Conservation (phyloP, 2,113 vertebrate species). For the Bettongia penicillata region DNA sequence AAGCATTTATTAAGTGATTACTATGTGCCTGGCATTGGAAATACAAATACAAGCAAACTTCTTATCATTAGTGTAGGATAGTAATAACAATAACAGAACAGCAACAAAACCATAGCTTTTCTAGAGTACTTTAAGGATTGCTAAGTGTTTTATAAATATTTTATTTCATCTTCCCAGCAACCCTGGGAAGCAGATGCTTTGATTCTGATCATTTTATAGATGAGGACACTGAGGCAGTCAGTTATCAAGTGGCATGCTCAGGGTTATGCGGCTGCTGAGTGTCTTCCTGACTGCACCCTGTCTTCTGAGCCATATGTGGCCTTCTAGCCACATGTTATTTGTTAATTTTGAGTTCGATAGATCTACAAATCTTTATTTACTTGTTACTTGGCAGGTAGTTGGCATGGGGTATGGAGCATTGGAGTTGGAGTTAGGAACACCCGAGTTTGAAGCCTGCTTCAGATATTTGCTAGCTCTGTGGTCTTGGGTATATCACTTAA, state of each 20-base stretch:
- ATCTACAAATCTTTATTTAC: background rate
- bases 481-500: background rate
- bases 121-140: background rate
- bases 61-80: background rate
- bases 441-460: background rate
- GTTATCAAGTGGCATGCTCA: background rate
- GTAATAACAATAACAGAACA: background rate
- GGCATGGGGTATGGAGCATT: background rate
- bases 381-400: background rate
- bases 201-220: background rate
- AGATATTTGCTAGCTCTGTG: background rate
- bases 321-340: background rate
- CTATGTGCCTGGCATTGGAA: background rate
- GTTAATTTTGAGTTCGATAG: background rate
- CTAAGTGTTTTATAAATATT: background rate
- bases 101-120: background rate
- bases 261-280: background rate
- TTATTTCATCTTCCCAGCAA: background rate
- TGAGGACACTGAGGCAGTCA: background rate
- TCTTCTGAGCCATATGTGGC: background rate
- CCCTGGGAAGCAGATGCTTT: background rate
- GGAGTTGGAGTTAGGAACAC: background rate
- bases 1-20: background rate
- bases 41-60: background rate
- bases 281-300: background rate